Percentiles rank a stretch among this genome's conserved stretches.
Evolutionary conservation across 2,888 invertebrate species (phyloP).

Genomic region (Trichogramma dendrolimi): DNA sequence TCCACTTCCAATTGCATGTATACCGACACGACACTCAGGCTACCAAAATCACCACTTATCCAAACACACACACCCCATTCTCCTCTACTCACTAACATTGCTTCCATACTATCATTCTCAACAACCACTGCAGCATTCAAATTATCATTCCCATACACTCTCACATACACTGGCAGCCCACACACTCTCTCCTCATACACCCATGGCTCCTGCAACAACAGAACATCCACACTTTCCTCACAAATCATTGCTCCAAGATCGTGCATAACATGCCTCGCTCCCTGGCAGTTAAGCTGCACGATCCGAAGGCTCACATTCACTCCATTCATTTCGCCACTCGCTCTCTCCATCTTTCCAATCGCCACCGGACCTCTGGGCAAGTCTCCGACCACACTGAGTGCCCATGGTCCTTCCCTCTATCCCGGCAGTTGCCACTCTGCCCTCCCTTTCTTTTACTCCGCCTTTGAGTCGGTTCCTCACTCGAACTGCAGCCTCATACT

Average conservation of each 20-base stretch:
- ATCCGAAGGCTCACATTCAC: not conserved
- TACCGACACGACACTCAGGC: conserved; percentile 19
- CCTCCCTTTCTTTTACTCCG: conserved; percentile 22
- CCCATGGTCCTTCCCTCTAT: not conserved
- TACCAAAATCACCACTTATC: conserved; percentile 14
- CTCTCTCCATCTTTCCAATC: not conserved
- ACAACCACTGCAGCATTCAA: conserved; percentile 16
- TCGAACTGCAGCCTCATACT: too few relatives aligned
- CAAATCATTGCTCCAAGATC: conserved; percentile 14
- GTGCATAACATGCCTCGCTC: conserved; percentile 16
- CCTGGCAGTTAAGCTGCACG: conserved; percentile 19
- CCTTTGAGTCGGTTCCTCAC: too few relatives aligned
- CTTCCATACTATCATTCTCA: not conserved
- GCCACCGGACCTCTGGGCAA: too few relatives aligned
- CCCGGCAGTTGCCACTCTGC: conserved; percentile 3
- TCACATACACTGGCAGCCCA: conserved; percentile 5
- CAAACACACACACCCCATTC: conserved; percentile 18
- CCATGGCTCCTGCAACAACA: conserved; percentile 19
- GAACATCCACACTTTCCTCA: conserved; percentile 7
- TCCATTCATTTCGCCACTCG: not conserved
- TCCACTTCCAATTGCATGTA: conserved; percentile 20
- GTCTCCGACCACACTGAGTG: conserved; percentile 4
- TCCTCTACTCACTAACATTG: not conserved
- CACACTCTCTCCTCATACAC: not conserved
- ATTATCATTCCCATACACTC: conserved; percentile 5